Conservation (phyloP, 53 echinoderm and acorn worm genomes). For the Zoroaster sp. region DNA sequence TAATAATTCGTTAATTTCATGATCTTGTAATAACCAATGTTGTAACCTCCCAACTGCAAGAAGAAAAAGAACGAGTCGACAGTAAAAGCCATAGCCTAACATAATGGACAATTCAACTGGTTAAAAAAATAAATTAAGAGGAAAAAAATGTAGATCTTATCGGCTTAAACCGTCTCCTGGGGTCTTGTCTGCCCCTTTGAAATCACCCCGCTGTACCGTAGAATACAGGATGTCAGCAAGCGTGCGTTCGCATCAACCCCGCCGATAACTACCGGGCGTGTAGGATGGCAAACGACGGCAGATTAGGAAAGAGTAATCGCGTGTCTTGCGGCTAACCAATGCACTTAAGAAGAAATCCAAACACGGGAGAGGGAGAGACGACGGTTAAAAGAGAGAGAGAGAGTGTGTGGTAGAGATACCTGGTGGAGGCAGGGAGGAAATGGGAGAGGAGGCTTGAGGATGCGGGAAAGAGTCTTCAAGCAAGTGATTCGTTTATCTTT, state of each 20-base stretch:
- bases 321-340: slow-evolving; percentile 23
- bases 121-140: not conserved
- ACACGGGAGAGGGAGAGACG: not conserved
- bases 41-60: too few species aligned
- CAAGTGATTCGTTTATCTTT: slow-evolving; percentile 23
- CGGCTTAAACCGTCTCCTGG: not conserved
- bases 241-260: slow-evolving; percentile 19
- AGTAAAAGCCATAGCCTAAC: too few species aligned
- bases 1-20: too few species aligned
- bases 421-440: slow-evolving; percentile 12
- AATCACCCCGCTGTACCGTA: not conserved
- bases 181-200: not conserved
- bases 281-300: not conserved
- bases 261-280: not conserved
- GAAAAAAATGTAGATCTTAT: not conserved
- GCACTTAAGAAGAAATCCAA: slow-evolving; percentile 34
- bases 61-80: too few species aligned
- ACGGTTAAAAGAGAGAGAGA: not conserved
- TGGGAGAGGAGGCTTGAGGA: slow-evolving; percentile 6
- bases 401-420: not conserved
- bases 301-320: slow-evolving; percentile 33
- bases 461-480: not conserved
- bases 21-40: too few species aligned
- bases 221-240: not conserved
- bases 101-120: not conserved